phyloP scores from a whole-genome alignment of 2,888 invertebrate species.

The Drosophila antonietae region DNA sequence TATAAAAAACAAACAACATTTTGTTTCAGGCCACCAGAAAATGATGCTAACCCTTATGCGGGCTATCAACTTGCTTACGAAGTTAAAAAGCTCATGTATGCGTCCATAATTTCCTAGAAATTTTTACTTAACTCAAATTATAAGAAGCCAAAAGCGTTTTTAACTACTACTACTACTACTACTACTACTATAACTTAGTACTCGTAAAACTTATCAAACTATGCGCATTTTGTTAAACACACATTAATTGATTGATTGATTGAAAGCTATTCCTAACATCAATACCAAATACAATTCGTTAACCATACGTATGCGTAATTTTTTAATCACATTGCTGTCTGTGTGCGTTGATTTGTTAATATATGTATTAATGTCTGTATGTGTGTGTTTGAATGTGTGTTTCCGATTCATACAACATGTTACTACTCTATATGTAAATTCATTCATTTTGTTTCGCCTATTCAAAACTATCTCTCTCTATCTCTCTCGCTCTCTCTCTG shows the following conservation, averaged over 20 bases:
- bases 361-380: slow-evolving; percentile 16
- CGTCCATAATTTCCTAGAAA: slow-evolving; percentile 85
- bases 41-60: slow-evolving; percentile 97
- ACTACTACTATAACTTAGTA: slow-evolving; percentile 68
- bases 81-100: slow-evolving; percentile 99
- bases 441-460: slow-evolving; percentile 1
- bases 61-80: slow-evolving; percentile 99
- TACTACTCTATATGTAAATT: slow-evolving; percentile 8
- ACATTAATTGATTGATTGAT: slow-evolving; percentile 72
- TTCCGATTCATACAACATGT: slow-evolving; percentile 13
- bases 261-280: slow-evolving; percentile 72
- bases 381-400: background rate
- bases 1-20: slow-evolving; percentile 81
- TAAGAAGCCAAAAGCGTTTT: slow-evolving; percentile 65
- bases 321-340: slow-evolving; percentile 54
- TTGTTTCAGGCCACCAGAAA: slow-evolving; percentile 93
- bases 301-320: slow-evolving; percentile 53
- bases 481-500: too few relatives aligned
- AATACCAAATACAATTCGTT: slow-evolving; percentile 46
- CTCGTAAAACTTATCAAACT: slow-evolving; percentile 72
- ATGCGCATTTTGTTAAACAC: slow-evolving; percentile 76
- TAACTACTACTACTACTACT: slow-evolving; percentile 48
- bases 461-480: background rate
- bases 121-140: slow-evolving; percentile 63
- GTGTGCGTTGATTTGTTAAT: slow-evolving; percentile 47